Evolutionary conservation across 2,888 invertebrate genomes (phyloP), one percentile per base, ranked within the genome.

Genomic region (Melipona bicolor): DNA sequence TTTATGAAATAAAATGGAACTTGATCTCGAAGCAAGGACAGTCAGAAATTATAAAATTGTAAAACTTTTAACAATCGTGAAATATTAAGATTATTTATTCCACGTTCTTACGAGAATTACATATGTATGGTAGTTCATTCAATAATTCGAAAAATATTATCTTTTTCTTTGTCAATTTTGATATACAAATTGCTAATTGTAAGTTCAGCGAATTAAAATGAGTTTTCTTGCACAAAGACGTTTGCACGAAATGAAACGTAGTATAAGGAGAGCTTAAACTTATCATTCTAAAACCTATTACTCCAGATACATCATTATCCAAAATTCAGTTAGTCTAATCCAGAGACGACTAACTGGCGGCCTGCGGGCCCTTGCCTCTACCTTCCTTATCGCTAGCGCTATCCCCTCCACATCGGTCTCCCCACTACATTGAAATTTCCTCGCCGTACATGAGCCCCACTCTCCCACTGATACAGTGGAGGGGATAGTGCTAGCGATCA

Each of bases 171-270:
- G n/a, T 59, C 15, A 15, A 6, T 24, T 24, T 19, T 27, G 1
- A 4, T 27, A 17, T 9, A 17, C 24, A 61, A 17, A 17, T 19
- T 17, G 24, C 17, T 17, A 17, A 27, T 24, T 61, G 9, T 43
- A 11, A 43, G 9, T 61, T 27, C 9, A 17, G 9, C 9, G 9
- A 27, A 61, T 61, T 27, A 43, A 43, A 43, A 9, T 43, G 9
- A 43, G 0, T 43, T 9, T 43, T 32, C 32, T 43, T 4, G 67
- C 27, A 75, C 68, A 49, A 62, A 75, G 15, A 68, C 43, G 67
- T 11, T 67, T 0, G 67, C 24, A 27, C 52, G 76, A 13, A n/a
- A 67, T 52, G 56, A 50, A 79, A 50, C 50, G 21, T 59, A 61
- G 21, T 62, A 52, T 59, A 36, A 32, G 9, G 27, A 52, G 54